Percentiles rank a stretch among this genome's conserved stretches.
phyloP scores from a whole-genome alignment of 2,888 invertebrate genomes.

The Apamea anceps region DNA sequence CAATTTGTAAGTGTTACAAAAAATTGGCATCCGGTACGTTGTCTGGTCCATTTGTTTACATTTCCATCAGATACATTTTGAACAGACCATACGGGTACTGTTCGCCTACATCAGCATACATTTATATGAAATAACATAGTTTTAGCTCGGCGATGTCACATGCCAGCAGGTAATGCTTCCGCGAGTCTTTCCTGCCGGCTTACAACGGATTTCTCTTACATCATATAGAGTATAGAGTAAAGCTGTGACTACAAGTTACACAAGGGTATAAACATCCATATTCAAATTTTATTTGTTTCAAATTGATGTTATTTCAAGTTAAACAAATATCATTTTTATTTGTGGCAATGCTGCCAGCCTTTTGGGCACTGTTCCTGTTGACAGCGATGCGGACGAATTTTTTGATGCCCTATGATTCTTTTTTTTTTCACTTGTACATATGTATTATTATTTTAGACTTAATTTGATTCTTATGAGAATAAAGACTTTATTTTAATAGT shows the following conservation, averaged over 20 bases:
- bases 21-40: not conserved
- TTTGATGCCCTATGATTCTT: too few relatives aligned
- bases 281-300: too few relatives aligned
- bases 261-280: not conserved
- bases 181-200: constrained; percentile 26
- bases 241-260: constrained; percentile 3
- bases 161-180: constrained; percentile 29
- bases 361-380: too few relatives aligned
- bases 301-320: too few relatives aligned
- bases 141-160: constrained; percentile 11
- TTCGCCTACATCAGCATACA: not conserved
- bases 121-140: constrained; percentile 7
- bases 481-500: too few relatives aligned
- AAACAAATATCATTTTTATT: too few relatives aligned
- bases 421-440: too few relatives aligned
- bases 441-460: too few relatives aligned
- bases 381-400: too few relatives aligned
- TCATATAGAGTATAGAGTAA: constrained; percentile 9
- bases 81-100: not conserved
- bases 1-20: not conserved
- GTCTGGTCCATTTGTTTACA: too few relatives aligned
- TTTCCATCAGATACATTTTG: not conserved
- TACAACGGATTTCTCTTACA: constrained; percentile 41
- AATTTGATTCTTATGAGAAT: too few relatives aligned
- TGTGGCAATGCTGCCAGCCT: too few relatives aligned